phyloP scores from a whole-genome alignment of 2,888 invertebrate genomes.

The Lycocerus yunnanus region DNA sequence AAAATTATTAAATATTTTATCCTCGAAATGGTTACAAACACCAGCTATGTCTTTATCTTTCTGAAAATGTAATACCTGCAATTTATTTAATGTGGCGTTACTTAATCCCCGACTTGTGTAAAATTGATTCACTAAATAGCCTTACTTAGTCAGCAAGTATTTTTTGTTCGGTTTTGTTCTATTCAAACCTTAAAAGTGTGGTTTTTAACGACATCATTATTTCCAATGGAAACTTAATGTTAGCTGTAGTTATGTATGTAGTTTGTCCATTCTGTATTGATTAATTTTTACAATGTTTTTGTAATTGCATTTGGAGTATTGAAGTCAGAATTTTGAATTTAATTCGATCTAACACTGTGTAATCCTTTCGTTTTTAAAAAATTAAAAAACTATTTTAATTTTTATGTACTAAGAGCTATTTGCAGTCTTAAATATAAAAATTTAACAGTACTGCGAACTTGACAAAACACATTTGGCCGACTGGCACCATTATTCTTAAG shows the following conservation, averaged over 20 bases:
- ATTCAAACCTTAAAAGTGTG: background rate
- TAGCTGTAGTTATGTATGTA: background rate
- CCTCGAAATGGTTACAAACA: background rate
- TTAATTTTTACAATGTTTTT: too few species aligned
- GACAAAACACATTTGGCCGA: background rate
- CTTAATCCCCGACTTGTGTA: background rate
- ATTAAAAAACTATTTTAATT: too few species aligned
- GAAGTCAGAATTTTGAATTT: too few species aligned
- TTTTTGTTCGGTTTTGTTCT: background rate
- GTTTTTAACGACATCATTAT: background rate
- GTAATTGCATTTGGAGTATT: too few species aligned
- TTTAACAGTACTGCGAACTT: background rate
- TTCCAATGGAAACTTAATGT: background rate
- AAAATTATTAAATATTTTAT: background rate
- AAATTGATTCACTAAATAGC: background rate
- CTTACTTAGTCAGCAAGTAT: background rate
- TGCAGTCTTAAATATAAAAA: background rate
- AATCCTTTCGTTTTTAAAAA: too few species aligned
- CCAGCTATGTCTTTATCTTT: background rate
- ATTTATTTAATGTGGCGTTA: background rate
- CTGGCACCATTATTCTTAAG: background rate
- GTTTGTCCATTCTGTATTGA: background rate
- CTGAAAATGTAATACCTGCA: background rate
- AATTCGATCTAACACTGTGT: too few species aligned
- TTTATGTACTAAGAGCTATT: too few species aligned